Evolutionary conservation across 2,797 vertebrate genomes (phyloP).

Genomic region (Gymnoscopelus braueri): DNA sequence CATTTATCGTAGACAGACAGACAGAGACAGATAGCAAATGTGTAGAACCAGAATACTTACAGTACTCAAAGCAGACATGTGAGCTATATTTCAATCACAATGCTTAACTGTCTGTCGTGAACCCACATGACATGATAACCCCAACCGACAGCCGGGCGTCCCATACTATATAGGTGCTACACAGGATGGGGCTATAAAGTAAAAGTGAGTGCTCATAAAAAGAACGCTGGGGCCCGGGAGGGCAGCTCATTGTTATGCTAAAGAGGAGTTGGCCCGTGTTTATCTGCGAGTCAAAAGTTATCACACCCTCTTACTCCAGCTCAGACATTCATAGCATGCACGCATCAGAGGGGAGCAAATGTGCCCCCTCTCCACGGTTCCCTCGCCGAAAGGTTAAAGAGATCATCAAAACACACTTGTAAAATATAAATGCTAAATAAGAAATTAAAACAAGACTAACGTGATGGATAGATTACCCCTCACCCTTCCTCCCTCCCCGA

Average conservation of each 20-base stretch:
- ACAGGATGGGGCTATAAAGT: slow-evolving; percentile 24
- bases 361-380: slow-evolving; percentile 52
- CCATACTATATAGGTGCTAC: too few species aligned
- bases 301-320: slow-evolving; percentile 70
- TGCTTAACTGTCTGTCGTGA: too few species aligned
- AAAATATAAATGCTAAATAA: slow-evolving; percentile 60
- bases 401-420: slow-evolving; percentile 56
- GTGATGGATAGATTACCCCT: slow-evolving; percentile 46
- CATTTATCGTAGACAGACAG: too few species aligned
- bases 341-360: slow-evolving; percentile 24
- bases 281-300: slow-evolving; percentile 70
- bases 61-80: too few species aligned
- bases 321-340: slow-evolving; percentile 38
- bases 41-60: too few species aligned
- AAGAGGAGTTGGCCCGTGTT: slow-evolving; percentile 60
- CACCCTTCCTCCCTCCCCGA: slow-evolving; percentile 26
- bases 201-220: slow-evolving; percentile 56
- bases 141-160: slow-evolving; percentile 13
- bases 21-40: too few species aligned
- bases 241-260: slow-evolving; percentile 66
- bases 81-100: too few species aligned
- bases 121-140: too few species aligned
- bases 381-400: slow-evolving; percentile 59
- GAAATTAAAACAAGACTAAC: slow-evolving; percentile 40
- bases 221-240: slow-evolving; percentile 61